Base-by-base conservation (phyloP, 1,140 invertebrate species). In the Brachionus sp. region DNA sequence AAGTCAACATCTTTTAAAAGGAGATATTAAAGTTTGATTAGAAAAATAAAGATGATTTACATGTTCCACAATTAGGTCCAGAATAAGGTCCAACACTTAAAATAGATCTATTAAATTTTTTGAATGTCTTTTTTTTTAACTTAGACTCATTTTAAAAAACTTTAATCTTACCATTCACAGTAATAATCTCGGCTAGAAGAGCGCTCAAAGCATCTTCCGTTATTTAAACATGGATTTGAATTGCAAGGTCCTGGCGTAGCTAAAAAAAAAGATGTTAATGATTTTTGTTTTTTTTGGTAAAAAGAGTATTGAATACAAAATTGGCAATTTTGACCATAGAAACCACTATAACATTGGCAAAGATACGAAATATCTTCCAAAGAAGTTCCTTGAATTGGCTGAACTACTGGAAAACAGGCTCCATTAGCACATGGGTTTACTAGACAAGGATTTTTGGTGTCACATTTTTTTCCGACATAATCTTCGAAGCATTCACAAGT, bases 171-270 rank as follows among this genome's bases (percentile, higher is more conserved):
- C 46, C 35, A 66, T 57, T 80, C 50, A 44, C 77, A 80, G 23
- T 23, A 42, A 62, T 62, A 80, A 23, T 80, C 62, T 29, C 50
- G 19, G 16, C n/a, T 80, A 13, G 33, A 62, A 33, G 23, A 13
- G 29, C 10, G 7, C 37, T 35, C 77, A 66, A 66, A 23, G 13
- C 77, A 80, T 9, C 35, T 42, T 57, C 77, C 77, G 57, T 25
- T 44, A 53, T 80, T 80, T 35, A 80, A 42, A 16, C 77, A 80
- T 12, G 77, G 77, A 37, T 62, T 57, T 80, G 77, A 80, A 62
- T 23, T 62, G 23, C 77, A 80, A 3, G 77, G 33, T 57, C 50
- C 57, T 25, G 50, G 29, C 13, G 10, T 3, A 44, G 23, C 77
- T 80, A 33, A 37, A 80, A 62, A 57, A 46, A 2, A 77, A 25